Percentiles rank a stretch among this genome's conserved stretches.
Evolutionary conservation across 37 sponge, comb jelly and placozoan genomes (phyloP).

Genomic region (Diacarnus erythraeanus): DNA sequence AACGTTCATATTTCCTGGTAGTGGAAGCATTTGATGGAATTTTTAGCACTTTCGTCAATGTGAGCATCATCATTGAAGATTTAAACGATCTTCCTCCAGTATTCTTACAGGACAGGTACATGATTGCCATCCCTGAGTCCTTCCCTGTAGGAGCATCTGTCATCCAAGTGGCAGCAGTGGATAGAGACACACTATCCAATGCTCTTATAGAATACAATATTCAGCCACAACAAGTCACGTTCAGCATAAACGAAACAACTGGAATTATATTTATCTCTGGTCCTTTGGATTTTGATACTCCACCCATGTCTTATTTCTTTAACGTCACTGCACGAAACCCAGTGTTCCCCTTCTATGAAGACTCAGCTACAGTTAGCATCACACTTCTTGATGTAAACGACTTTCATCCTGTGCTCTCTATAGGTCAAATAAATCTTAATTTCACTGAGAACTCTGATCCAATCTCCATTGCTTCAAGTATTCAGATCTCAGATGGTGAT

Average conservation of each 20-base stretch:
- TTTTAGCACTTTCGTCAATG: not conserved
- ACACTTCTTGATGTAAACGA: conserved; percentile 66
- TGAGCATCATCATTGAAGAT: conserved; percentile 41
- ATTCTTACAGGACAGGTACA: conserved; percentile 12
- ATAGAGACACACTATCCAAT: conserved; percentile 47
- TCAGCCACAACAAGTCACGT: not conserved
- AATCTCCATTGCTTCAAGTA: conserved; percentile 16
- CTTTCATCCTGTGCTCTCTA: conserved; percentile 36
- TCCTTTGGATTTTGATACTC: conserved; percentile 65
- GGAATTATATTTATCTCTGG: conserved; percentile 30
- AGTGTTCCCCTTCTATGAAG: conserved; percentile 33
- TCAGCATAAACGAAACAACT: not conserved
- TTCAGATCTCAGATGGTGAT: conserved; percentile 39
- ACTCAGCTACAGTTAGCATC: conserved; percentile 34
- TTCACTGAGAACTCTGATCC: conserved; percentile 31
- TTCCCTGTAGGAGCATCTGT: conserved; percentile 21
- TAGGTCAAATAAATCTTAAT: not conserved
- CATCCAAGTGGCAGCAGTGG: conserved; percentile 29
- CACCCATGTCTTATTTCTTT: conserved; percentile 9
- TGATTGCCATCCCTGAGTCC: conserved; percentile 15
- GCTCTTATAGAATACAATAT: conserved; percentile 28
- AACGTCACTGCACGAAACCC: conserved; percentile 46
- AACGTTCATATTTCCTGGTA: conserved; percentile 22
- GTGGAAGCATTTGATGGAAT: conserved; percentile 48
- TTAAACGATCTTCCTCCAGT: conserved; percentile 65